phyloP scores from a whole-genome alignment of 23 tunicate genomes.

The Trididemnum miniatum region DNA sequence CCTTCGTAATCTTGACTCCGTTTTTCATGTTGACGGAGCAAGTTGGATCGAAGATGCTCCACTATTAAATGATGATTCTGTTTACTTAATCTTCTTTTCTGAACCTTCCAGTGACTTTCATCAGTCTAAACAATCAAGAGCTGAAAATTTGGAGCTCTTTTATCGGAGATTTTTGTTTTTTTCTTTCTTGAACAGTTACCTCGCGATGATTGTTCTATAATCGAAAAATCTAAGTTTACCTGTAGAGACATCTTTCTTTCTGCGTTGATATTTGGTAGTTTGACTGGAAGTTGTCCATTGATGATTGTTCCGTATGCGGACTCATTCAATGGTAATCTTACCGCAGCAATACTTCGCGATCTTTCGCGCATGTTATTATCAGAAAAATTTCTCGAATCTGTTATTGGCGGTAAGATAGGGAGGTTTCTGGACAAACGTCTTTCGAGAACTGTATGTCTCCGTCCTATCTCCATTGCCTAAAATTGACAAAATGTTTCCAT shows the following conservation, averaged over 20 bases:
- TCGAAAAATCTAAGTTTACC: not conserved
- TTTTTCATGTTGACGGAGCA: conserved; percentile 49
- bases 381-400: not conserved
- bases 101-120: conserved; percentile 44
- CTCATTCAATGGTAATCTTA: not conserved
- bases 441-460: conserved; percentile 37
- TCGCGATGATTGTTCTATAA: no score
- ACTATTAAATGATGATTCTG: conserved; percentile 46
- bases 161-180: no score
- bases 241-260: conserved; percentile 7
- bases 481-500: not conserved
- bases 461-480: conserved; percentile 32
- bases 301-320: not conserved
- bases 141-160: not conserved
- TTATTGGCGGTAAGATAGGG: conserved; percentile 40
- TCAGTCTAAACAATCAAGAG: conserved; percentile 7
- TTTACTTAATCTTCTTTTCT: conserved; percentile 32
- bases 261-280: conserved; percentile 22
- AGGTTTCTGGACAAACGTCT: conserved; percentile 15
- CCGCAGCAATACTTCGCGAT: conserved; percentile 43
- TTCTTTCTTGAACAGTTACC: no score
- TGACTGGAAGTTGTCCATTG: not conserved
- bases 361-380: not conserved
- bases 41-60: conserved; percentile 43
- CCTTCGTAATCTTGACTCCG: conserved; percentile 57